A percentile compares a stretch with the other conserved stretches of the same genome.
These are phyloP conservation scores for Pogona vitticeps DNA, from an alignment of 2,113 vertebrate genomes.

Conservation along the genomic window DNA sequence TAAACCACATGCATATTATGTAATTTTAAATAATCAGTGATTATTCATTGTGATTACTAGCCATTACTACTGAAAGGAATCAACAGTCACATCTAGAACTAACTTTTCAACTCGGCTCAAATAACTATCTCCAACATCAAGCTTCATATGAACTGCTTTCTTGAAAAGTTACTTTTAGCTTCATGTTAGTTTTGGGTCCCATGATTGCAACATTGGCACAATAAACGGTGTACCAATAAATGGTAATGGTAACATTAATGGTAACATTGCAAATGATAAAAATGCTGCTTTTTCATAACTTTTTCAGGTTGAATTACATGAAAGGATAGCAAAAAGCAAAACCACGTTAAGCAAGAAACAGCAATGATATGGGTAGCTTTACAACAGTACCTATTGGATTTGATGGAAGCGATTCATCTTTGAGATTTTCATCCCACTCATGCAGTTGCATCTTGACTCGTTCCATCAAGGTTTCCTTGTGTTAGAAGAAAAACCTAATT, in stretches of 20 bases:
- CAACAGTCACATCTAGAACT: neutral
- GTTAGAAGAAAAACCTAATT: slow-evolving; percentile 69
- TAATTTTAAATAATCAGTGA: neutral
- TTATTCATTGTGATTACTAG: no score
- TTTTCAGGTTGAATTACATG: neutral
- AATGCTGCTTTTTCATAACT: neutral
- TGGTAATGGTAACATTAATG: neutral
- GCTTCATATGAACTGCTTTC: neutral
- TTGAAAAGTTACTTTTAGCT: neutral
- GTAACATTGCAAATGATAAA: neutral
- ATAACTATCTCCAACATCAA: neutral
- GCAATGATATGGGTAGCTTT: no score
- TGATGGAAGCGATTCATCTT: slow-evolving; percentile 93
- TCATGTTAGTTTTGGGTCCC: neutral
- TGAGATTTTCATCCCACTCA: slow-evolving; percentile 98
- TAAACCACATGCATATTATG: neutral
- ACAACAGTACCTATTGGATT: slow-evolving; percentile 89
- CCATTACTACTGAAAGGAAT: neutral
- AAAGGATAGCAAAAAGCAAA: neutral
- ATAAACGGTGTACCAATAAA: neutral
- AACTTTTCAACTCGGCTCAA: neutral
- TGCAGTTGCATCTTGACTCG: slow-evolving; percentile 95
- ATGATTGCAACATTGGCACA: neutral
- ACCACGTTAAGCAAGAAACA: neutral
- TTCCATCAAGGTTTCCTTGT: slow-evolving; percentile 95